Evolutionary conservation across 2,797 vertebrate species (phyloP).

Genomic region (Lagorchestes hirsutus): DNA sequence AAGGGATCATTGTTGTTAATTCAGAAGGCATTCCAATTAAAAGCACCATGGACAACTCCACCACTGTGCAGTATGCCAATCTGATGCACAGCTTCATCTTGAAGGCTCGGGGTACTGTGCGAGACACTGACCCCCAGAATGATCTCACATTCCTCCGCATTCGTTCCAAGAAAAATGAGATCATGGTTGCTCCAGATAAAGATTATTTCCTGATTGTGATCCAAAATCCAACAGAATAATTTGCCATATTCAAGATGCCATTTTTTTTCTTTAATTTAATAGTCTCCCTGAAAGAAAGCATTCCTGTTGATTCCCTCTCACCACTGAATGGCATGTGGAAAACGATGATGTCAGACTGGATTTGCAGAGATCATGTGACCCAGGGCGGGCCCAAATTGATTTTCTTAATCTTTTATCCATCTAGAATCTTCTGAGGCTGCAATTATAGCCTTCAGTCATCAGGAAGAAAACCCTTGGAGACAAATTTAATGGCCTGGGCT

Average conservation of each 20-base stretch:
- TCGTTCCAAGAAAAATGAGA: conserved; percentile 98
- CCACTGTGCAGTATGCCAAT: conserved; percentile 93
- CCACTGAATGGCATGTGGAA: not conserved
- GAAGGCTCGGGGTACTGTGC: conserved; percentile 93
- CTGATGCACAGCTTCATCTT: conserved; percentile 95
- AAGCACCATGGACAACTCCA: conserved; percentile 95
- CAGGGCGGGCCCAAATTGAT: not conserved
- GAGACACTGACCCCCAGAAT: conserved; percentile 96
- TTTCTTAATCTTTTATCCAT: not conserved
- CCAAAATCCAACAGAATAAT: conserved; percentile 94
- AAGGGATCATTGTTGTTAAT: conserved; percentile 96
- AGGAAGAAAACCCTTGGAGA: not conserved
- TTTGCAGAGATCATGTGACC: not conserved
- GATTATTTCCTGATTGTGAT: conserved; percentile 99
- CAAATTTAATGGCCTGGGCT: not conserved
- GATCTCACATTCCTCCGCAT: conserved; percentile 97
- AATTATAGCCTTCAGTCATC: not conserved
- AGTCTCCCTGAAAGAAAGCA: not conserved
- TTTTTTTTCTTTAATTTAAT: conserved; percentile 71
- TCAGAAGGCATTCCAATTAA: conserved; percentile 97
- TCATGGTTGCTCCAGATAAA: conserved; percentile 99
- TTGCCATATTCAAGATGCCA: not conserved
- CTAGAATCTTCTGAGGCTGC: not conserved
- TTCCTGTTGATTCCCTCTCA: conserved; percentile 68
- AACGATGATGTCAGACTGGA: not conserved